These are phyloP conservation scores for Protomyctophum bolini DNA, from an alignment of 2,113 vertebrate genomes.

Conservation along the genomic window DNA sequence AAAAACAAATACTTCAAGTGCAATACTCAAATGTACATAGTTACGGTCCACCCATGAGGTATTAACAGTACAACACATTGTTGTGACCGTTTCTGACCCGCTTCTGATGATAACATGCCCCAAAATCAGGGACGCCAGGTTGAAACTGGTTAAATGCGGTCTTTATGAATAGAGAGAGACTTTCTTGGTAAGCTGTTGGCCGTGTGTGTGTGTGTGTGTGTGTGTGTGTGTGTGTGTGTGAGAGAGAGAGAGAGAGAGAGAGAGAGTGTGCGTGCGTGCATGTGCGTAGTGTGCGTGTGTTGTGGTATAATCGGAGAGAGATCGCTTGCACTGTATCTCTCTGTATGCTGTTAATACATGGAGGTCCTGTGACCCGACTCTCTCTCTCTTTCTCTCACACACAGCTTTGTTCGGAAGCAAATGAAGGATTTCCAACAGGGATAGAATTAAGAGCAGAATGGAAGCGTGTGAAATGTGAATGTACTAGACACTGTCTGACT, in stretches of 20 bases:
- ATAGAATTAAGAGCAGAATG: constrained; percentile 11
- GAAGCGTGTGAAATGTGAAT: constrained; percentile 20
- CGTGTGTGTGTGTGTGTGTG: constrained; percentile 14
- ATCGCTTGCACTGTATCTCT: background rate
- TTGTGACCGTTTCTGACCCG: too few relatives aligned
- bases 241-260: too few relatives aligned
- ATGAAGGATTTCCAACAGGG: constrained; percentile 15
- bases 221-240: background rate
- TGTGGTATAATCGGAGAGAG: constrained; percentile 1
- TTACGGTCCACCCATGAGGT: too few relatives aligned
- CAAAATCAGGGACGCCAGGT: too few relatives aligned
- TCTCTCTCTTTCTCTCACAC: background rate
- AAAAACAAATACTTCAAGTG: too few relatives aligned
- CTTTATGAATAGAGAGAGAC: constrained; percentile 21
- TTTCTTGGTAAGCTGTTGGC: constrained; percentile 1
- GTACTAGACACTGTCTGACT: constrained; percentile 22
- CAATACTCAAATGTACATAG: too few relatives aligned
- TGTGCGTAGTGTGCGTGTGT: background rate
- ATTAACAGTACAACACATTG: too few relatives aligned
- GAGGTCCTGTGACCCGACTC: constrained; percentile 10
- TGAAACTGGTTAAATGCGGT: too few relatives aligned
- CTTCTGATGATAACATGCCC: too few relatives aligned
- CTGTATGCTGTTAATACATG: constrained; percentile 27
- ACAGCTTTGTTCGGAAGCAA: background rate
- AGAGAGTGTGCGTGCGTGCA: background rate